A percentile compares a stretch with the other conserved stretches of the same genome.
These are phyloP conservation scores for Synodontis membranacea DNA, from an alignment of 2,113 vertebrate genomes.

Conservation along the genomic window DNA sequence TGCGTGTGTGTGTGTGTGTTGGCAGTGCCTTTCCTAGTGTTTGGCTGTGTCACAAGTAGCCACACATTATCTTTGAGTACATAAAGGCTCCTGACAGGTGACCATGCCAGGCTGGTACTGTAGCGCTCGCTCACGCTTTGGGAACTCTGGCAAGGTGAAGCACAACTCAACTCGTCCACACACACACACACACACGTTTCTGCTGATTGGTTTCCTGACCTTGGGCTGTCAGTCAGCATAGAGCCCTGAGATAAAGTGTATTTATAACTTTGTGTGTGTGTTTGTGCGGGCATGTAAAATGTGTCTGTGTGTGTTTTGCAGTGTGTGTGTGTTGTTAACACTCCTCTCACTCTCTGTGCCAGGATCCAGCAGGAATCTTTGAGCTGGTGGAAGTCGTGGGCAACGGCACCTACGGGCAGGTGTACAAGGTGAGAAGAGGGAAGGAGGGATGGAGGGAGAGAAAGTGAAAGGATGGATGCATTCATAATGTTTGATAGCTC, in stretches of 20 bases:
- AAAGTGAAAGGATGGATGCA: neutral
- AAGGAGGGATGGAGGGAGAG: neutral
- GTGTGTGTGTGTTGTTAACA: neutral
- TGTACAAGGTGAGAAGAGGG: constrained; percentile 85
- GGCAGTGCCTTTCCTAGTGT: neutral
- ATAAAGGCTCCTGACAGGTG: constrained; percentile 1
- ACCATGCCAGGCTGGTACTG: neutral
- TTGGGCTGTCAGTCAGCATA: neutral
- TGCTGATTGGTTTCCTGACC: constrained; percentile 16
- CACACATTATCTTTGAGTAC: constrained; percentile 9
- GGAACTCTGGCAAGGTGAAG: constrained; percentile 12
- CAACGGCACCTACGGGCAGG: constrained; percentile 79
- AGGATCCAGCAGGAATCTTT: constrained; percentile 91
- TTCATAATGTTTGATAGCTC: neutral
- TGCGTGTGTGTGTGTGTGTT: neutral
- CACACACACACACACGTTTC: neutral
- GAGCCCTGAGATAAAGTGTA: neutral
- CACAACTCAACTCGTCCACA: too few relatives aligned
- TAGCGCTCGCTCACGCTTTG: neutral
- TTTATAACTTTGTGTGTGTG: neutral
- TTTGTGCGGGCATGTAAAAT: neutral
- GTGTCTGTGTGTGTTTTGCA: neutral
- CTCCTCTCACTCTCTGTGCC: neutral
- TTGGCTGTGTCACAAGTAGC: neutral
- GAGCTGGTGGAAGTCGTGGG: constrained; percentile 88